These are phyloP conservation scores for Pocillopora meandrina DNA, from an alignment of 92 coral and sea anemone species.

Conservation along the genomic window DNA sequence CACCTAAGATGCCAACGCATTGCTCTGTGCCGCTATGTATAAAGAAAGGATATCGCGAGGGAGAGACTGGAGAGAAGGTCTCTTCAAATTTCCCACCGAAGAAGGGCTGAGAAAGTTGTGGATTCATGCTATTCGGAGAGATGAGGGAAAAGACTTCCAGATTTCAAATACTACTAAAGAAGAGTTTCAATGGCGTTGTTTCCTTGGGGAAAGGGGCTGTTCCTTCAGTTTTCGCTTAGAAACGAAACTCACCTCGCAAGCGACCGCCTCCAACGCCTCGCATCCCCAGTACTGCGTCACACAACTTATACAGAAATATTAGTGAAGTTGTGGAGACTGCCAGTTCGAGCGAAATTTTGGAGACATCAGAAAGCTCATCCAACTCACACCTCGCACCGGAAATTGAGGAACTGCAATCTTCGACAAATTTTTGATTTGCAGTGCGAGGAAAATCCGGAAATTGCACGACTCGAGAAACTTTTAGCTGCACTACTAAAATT, in stretches of 20 bases:
- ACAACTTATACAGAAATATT: background rate
- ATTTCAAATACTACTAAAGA: slow-evolving; percentile 26
- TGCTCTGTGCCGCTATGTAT: slow-evolving; percentile 52
- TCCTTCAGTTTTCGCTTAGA: slow-evolving; percentile 46
- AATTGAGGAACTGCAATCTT: background rate
- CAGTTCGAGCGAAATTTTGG: background rate
- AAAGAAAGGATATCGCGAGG: slow-evolving; percentile 43
- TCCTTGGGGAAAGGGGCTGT: slow-evolving; percentile 21
- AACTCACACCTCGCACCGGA: slow-evolving; percentile 1
- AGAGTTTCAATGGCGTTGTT: slow-evolving; percentile 13
- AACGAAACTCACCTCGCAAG: slow-evolving; percentile 39
- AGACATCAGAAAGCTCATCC: background rate
- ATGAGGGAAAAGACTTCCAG: slow-evolving; percentile 35
- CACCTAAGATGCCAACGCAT: slow-evolving; percentile 31
- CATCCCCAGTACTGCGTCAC: background rate
- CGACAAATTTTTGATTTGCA: background rate
- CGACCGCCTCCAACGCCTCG: slow-evolving; percentile 29
- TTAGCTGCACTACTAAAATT: too few species aligned
- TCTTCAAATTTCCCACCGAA: slow-evolving; percentile 18
- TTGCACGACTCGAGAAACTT: background rate
- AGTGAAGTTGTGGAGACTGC: background rate
- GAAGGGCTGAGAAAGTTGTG: slow-evolving; percentile 23
- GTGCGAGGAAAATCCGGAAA: background rate
- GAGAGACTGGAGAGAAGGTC: slow-evolving; percentile 7
- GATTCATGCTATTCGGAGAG: slow-evolving; percentile 54